phyloP scores from a whole-genome alignment of 2,113 vertebrate genomes.

The Halichoeres trimaculatus region DNA sequence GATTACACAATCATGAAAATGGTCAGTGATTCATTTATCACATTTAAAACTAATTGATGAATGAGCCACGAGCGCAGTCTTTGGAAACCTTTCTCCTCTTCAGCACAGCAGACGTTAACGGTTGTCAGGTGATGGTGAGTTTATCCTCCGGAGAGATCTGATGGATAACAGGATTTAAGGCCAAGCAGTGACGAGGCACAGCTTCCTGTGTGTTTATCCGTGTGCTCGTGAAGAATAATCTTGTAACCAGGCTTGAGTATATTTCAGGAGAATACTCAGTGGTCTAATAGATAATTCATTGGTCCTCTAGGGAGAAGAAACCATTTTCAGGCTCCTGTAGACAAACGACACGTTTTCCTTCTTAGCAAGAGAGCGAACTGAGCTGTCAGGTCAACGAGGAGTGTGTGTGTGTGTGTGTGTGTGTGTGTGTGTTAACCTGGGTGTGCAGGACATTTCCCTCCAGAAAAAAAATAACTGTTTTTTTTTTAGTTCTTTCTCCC shows the following conservation, averaged over 20 bases:
- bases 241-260: slow-evolving; percentile 5
- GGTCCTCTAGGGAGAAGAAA: not conserved
- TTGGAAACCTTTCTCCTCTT: no score
- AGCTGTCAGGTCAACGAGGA: slow-evolving; percentile 3
- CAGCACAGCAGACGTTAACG: not conserved
- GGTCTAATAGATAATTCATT: slow-evolving; percentile 41
- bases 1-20: no score
- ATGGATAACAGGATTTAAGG: slow-evolving; percentile 49
- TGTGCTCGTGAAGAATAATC: slow-evolving; percentile 29
- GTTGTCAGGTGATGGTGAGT: slow-evolving; percentile 26
- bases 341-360: slow-evolving; percentile 32
- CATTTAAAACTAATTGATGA: no score
- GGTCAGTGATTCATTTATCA: no score
- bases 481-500: not conserved
- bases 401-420: slow-evolving; percentile 4
- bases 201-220: not conserved
- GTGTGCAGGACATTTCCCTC: slow-evolving; percentile 5
- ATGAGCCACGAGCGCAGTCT: no score
- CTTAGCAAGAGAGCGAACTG: slow-evolving; percentile 6
- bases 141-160: slow-evolving; percentile 42
- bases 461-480: not conserved
- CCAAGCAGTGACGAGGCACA: slow-evolving; percentile 7
- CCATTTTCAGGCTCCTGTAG: slow-evolving; percentile 10
- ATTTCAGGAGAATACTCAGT: slow-evolving; percentile 16
- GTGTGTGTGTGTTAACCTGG: not conserved